Percentiles rank a stretch among this genome's conserved stretches.
Conservation (phyloP, 1,140 invertebrate species). For the Eupristina koningsbergeri region DNA sequence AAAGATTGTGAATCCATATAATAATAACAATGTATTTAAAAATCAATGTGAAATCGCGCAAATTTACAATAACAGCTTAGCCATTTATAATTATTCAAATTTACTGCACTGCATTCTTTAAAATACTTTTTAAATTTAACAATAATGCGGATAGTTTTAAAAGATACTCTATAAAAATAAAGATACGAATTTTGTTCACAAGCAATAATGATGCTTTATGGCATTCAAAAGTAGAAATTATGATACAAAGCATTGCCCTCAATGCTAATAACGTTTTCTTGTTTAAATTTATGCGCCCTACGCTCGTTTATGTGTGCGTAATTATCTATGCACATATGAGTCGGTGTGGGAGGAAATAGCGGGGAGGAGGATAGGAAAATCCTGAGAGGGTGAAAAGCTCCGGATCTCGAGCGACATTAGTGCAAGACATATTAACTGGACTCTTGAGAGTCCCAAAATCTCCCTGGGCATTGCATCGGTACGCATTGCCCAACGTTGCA, state of each 20-base stretch:
- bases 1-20: too few relatives aligned
- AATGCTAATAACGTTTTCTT: background rate
- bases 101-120: too few relatives aligned
- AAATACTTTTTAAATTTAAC: too few relatives aligned
- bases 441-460: conserved; percentile 59
- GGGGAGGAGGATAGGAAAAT: conserved; percentile 27
- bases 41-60: too few relatives aligned
- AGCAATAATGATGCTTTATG: background rate
- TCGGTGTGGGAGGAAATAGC: background rate
- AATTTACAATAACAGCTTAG: too few relatives aligned
- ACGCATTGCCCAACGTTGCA: conserved; percentile 50
- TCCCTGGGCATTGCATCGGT: conserved; percentile 54
- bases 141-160: too few relatives aligned
- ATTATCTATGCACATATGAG: background rate
- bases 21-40: too few relatives aligned
- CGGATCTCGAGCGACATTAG: conserved; percentile 41
- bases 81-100: too few relatives aligned
- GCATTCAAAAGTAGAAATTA: conserved; percentile 9
- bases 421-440: conserved; percentile 58
- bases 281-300: background rate
- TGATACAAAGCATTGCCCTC: background rate
- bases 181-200: background rate
- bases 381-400: conserved; percentile 47
- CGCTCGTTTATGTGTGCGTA: too few relatives aligned
- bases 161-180: too few relatives aligned